phyloP scores from a whole-genome alignment of 2,888 invertebrate genomes.

The Drosophila phalerata region DNA sequence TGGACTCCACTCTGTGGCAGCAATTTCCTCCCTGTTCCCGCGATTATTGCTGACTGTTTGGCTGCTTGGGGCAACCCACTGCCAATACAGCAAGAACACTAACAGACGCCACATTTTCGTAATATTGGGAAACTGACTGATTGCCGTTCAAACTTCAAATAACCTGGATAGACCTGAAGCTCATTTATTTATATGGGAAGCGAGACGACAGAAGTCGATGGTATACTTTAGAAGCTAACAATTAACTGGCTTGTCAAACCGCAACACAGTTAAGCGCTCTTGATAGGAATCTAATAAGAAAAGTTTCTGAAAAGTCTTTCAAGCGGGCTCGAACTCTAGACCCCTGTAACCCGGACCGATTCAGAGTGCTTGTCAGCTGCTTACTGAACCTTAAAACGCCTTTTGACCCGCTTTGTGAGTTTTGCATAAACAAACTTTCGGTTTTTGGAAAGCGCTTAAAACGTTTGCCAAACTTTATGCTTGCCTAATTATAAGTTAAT shows the following conservation, averaged over 20 bases:
- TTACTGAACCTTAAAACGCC: slow-evolving; percentile 75
- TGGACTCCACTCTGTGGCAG: slow-evolving; percentile 40
- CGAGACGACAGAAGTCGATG: slow-evolving; percentile 23
- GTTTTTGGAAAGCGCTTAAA: slow-evolving; percentile 66
- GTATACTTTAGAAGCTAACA: slow-evolving; percentile 33
- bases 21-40: slow-evolving; percentile 13
- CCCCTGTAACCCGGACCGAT: background rate
- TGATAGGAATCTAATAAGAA: slow-evolving; percentile 76
- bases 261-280: slow-evolving; percentile 56
- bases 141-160: slow-evolving; percentile 43
- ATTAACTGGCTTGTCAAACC: slow-evolving; percentile 81
- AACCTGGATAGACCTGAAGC: slow-evolving; percentile 15
- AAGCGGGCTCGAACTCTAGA: slow-evolving; percentile 17
- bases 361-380: slow-evolving; percentile 38
- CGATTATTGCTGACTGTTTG: slow-evolving; percentile 23
- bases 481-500: slow-evolving; percentile 45
- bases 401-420: slow-evolving; percentile 24
- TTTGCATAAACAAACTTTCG: slow-evolving; percentile 57
- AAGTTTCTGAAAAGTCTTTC: slow-evolving; percentile 55
- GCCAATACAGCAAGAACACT: slow-evolving; percentile 32
- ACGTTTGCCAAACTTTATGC: slow-evolving; percentile 36
- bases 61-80: slow-evolving; percentile 38
- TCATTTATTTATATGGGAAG: slow-evolving; percentile 37
- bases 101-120: slow-evolving; percentile 32
- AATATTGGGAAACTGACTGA: slow-evolving; percentile 8